Percentiles rank a stretch among this genome's conserved stretches.
Conservation (phyloP, 2,797 vertebrate species). For the Phoebastria nigripes region DNA sequence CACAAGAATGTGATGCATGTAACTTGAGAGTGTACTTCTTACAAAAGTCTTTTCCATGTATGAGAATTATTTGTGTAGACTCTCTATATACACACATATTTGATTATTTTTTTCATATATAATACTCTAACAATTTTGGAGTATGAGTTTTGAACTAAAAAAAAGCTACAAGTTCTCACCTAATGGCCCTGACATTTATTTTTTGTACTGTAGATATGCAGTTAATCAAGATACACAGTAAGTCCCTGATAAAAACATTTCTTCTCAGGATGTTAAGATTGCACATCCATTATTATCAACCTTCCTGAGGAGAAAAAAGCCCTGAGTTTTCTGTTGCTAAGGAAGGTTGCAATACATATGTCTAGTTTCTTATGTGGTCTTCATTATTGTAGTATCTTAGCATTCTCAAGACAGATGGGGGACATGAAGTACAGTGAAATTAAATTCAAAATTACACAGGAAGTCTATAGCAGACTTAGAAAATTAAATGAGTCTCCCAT, state of each 20-base stretch:
- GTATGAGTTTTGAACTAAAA: background rate
- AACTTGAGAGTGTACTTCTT: background rate
- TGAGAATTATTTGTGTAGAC: background rate
- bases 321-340: background rate
- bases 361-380: background rate
- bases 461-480: background rate
- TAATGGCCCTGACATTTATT: background rate
- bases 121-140: background rate
- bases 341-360: background rate
- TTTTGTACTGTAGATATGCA: background rate
- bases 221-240: background rate
- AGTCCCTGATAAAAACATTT: background rate
- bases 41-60: background rate
- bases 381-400: background rate
- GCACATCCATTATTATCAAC: background rate
- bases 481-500: background rate
- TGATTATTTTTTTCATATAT: background rate
- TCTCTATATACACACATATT: rapidly evolving
- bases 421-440: background rate
- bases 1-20: background rate
- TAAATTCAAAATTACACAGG: background rate
- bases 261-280: background rate
- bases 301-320: background rate
- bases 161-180: background rate
- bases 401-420: background rate